phyloP scores from a whole-genome alignment of 2,797 vertebrate species.

The Hypotaenidia philippensis region DNA sequence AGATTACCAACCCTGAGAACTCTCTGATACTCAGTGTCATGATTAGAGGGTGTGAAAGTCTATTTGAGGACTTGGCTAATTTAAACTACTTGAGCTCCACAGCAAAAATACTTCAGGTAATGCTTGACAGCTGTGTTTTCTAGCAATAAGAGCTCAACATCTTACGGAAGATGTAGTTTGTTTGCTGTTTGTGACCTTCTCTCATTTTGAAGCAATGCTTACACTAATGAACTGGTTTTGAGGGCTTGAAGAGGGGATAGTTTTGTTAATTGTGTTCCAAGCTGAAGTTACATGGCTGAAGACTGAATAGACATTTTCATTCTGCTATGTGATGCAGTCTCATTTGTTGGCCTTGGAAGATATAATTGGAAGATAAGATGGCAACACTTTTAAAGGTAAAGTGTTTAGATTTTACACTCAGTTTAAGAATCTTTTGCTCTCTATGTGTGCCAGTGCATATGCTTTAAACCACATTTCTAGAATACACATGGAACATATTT shows the following conservation, averaged over 20 bases:
- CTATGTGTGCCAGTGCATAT: accelerated
- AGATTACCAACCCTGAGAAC: constrained; percentile 63
- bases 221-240: neutral
- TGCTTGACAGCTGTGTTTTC: constrained; percentile 55
- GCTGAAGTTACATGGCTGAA: constrained; percentile 17
- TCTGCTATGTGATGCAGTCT: neutral
- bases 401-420: neutral
- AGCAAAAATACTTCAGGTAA: constrained; percentile 58
- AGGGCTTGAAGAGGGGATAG: neutral
- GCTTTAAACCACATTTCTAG: neutral
- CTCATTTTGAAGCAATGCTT: constrained; percentile 13
- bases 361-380: neutral
- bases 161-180: constrained; percentile 14
- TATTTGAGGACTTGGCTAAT: constrained; percentile 47
- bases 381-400: neutral
- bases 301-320: neutral
- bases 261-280: constrained; percentile 31
- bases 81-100: constrained; percentile 48
- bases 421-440: neutral
- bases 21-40: constrained; percentile 3
- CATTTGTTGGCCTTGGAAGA: neutral
- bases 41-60: constrained; percentile 62
- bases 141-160: neutral
- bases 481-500: neutral
- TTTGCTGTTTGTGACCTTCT: constrained; percentile 33